phyloP scores from a whole-genome alignment of 35 echinoderm and acorn worm species.

The Diadema setosum region DNA sequence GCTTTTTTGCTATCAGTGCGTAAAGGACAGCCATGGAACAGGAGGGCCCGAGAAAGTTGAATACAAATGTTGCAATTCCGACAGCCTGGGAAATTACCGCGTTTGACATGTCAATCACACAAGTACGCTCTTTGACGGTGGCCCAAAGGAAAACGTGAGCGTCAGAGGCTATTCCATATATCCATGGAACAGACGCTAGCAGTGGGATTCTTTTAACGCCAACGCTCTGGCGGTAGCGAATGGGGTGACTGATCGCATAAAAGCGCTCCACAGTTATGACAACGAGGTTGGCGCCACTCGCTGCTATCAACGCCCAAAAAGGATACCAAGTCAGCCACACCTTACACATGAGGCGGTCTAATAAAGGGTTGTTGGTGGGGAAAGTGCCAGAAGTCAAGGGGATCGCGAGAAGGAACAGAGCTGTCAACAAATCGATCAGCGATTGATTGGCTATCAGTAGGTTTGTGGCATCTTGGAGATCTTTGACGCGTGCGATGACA shows the following conservation, averaged over 20 bases:
- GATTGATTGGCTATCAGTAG: background rate
- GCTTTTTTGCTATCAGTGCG: background rate
- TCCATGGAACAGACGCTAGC: background rate
- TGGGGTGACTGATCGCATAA: background rate
- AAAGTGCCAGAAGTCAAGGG: background rate
- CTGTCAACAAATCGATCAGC: background rate
- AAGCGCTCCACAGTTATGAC: background rate
- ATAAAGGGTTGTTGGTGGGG: background rate
- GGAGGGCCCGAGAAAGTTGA: background rate
- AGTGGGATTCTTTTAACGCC: background rate
- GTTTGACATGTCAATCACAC: background rate
- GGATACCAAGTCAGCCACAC: background rate
- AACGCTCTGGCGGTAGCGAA: background rate
- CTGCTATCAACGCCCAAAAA: background rate
- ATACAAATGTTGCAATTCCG: background rate
- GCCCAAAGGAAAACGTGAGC: background rate
- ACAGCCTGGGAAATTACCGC: background rate
- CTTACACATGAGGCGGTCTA: background rate
- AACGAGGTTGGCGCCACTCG: background rate
- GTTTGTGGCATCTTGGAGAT: background rate
- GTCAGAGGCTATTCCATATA: background rate
- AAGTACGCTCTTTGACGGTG: background rate
- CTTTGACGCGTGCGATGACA: background rate
- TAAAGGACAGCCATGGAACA: background rate
- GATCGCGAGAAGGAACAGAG: background rate